Conservation (phyloP, 2,113 vertebrate species). For the Nasalis larvatus region DNA sequence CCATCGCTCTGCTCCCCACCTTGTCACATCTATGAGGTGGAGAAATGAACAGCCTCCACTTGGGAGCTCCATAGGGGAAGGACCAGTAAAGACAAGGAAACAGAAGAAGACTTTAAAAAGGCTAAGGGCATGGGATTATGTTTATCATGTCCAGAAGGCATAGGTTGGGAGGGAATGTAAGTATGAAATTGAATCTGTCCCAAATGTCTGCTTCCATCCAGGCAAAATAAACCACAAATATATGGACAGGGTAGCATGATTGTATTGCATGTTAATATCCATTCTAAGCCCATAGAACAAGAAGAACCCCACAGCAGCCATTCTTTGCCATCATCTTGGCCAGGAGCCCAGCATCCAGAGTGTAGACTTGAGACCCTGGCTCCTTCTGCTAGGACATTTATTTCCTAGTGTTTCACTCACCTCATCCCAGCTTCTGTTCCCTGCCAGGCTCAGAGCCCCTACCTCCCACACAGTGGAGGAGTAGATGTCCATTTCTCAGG, state of each 20-base stretch:
- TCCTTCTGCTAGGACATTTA: not conserved
- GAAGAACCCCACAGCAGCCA: not conserved
- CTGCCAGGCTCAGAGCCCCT: constrained; percentile 91
- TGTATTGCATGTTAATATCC: not conserved
- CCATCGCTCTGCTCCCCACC: not conserved
- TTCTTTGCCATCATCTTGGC: not conserved
- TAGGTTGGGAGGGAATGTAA: not conserved
- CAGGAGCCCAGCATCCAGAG: not conserved
- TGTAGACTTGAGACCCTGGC: not conserved
- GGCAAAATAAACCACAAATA: not conserved
- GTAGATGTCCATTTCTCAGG: constrained; percentile 93
- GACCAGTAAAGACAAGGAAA: not conserved
- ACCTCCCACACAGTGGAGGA: constrained; percentile 90
- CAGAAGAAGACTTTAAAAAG: not conserved
- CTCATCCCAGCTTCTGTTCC: constrained; percentile 19
- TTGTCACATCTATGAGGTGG: not conserved
- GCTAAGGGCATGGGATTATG: not conserved
- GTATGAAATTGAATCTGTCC: not conserved
- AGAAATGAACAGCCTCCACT: not conserved
- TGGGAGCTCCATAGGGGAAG: not conserved
- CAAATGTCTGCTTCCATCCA: constrained; percentile 38
- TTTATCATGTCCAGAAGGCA: not conserved
- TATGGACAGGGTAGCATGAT: not conserved
- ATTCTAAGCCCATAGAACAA: not conserved
- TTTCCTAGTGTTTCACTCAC: not conserved